A percentile compares a stretch with the other conserved stretches of the same genome.
These are phyloP conservation scores for Barbus barbus DNA, from an alignment of 2,113 vertebrate species.

Conservation along the genomic window DNA sequence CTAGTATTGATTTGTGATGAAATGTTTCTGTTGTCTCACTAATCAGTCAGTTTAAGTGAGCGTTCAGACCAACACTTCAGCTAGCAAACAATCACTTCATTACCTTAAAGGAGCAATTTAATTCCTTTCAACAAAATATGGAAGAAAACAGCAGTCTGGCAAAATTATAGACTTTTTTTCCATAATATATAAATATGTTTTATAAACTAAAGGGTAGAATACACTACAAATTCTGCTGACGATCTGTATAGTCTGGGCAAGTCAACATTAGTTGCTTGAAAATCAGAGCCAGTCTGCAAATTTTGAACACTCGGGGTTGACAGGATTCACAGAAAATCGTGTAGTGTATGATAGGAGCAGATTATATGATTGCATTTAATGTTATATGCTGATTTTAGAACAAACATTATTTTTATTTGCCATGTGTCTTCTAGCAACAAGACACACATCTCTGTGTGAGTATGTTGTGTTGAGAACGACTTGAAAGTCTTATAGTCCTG, in stretches of 20 bases:
- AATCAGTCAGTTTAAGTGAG: conserved; percentile 1
- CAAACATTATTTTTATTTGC: neutral
- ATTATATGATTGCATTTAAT: neutral
- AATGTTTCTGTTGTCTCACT: neutral
- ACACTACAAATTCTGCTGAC: neutral
- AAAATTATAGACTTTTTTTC: neutral
- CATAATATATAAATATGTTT: neutral
- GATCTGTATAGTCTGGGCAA: neutral
- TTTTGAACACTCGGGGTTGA: neutral
- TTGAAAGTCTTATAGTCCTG: no score
- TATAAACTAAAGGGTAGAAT: neutral
- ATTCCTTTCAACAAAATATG: neutral
- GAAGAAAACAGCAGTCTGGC: neutral
- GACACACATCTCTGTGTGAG: neutral
- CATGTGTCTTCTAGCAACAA: neutral
- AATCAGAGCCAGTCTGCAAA: neutral
- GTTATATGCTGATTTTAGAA: neutral
- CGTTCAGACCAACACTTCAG: neutral
- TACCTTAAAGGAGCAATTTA: neutral
- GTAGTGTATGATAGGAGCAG: neutral
- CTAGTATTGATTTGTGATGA: neutral
- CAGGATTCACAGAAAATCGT: neutral
- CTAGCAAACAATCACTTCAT: neutral
- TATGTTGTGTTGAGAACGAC: no score
- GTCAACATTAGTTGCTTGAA: neutral